These are phyloP conservation scores for Acronicta aceris DNA, from an alignment of 2,888 invertebrate species.

Conservation along the genomic window DNA sequence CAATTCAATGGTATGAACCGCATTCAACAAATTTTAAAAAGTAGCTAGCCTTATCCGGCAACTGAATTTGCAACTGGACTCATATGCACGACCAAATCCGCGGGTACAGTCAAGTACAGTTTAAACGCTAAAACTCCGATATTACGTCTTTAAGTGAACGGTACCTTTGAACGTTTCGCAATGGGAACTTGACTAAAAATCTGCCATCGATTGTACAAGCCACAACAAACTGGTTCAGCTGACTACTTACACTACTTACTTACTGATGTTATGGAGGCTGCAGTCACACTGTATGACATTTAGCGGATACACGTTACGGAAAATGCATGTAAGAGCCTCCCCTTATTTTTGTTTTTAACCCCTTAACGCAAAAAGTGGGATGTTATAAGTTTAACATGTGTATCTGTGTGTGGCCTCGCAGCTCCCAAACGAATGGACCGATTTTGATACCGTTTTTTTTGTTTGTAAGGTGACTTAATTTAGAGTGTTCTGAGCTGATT, in stretches of 20 bases:
- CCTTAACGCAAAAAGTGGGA: no score
- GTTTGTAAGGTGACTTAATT: no score
- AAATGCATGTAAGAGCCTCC: no score
- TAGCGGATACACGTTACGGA: no score
- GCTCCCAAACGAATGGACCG: no score
- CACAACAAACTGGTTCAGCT: slow-evolving; percentile 35
- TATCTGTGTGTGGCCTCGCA: no score
- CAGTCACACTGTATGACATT: slow-evolving; percentile 6
- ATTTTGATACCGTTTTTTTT: no score
- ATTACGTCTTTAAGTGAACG: slow-evolving; percentile 50
- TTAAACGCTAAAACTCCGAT: slow-evolving; percentile 12
- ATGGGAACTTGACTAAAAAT: slow-evolving; percentile 36
- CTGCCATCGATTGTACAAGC: slow-evolving; percentile 31
- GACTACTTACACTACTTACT: slow-evolving; percentile 11
- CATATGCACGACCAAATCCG: slow-evolving; percentile 12
- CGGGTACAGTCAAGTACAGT: slow-evolving; percentile 23
- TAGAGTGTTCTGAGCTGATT: no score
- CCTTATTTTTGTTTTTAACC: no score
- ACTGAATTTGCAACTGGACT: no score
- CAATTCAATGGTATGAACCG: no score
- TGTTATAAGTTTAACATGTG: no score
- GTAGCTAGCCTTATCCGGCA: background rate
- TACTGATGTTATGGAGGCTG: slow-evolving; percentile 7
- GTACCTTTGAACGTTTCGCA: slow-evolving; percentile 38
- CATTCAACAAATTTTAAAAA: background rate